Base-by-base conservation (phyloP, 2,888 invertebrate genomes). In the Pherbina coryleti region DNA sequence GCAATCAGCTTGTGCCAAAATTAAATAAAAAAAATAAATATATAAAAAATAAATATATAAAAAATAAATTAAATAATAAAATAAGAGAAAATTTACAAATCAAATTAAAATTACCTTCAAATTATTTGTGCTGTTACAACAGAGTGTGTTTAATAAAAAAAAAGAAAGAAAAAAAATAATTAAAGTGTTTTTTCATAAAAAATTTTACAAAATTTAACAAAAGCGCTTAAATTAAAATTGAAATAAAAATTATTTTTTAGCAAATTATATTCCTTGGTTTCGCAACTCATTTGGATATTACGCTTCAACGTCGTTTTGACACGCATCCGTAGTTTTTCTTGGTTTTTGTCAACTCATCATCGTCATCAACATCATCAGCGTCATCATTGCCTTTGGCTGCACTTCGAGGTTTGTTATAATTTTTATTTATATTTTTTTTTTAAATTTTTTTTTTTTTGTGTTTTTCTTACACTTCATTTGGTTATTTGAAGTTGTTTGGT, bases 281-380 rank as follows among this genome's bases (percentile, higher is more conserved):
- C 14, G 69, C 69, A 25, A 69, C 22, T 49, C 51, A 53, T 70
- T 49, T 31, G 51, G 49, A 70, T 28, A 28, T 22, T 14, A 28
- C 31, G 3, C 22, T 55, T 19, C 19, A 22, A 55, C 55, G 19
- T 9, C 55, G 19, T 9, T 19, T 55, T 19, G 55, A 19, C 55
- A 55, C 55, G 55, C 19, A 55, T 55, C n/a, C 9, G 44, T 9
- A 22, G 55, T 31, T 66, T 66, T 34, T 4, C 25, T 34, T 17
- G 19, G 25, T 66, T 28, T 64, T 66, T 66, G 64, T 28, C 64
- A 66, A 66, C 64, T 66, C 64, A 66, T 66, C 64, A 66, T 64
- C 64, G n/a, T n/a, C n/a, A n/a, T n/a, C n/a, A n/a, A n/a, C n/a
- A n/a, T n/a, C n/a, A n/a, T n/a, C n/a, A n/a, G n/a, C n/a, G 22